Conservation (phyloP, 1,140 invertebrate genomes). For the Drosophila sturtevanti region DNA sequence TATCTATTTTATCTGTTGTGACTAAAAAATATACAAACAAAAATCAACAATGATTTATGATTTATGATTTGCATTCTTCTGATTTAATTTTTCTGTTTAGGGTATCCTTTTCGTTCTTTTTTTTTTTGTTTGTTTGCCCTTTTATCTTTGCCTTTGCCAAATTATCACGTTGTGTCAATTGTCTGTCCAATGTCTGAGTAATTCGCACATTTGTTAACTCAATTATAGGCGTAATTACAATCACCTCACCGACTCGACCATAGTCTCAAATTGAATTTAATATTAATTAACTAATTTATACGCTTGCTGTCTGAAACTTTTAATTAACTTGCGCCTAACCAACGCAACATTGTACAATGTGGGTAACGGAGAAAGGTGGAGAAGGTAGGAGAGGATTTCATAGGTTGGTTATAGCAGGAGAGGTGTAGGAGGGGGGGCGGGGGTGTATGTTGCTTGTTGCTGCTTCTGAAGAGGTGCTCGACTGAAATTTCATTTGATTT, state of each 20-base stretch:
- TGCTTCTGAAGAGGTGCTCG: neutral
- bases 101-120: too few relatives aligned
- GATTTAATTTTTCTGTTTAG: too few relatives aligned
- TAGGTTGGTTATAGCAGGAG: neutral
- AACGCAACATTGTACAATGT: neutral
- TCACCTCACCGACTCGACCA: slow-evolving; percentile 16
- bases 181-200: slow-evolving; percentile 27
- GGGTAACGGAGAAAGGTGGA: neutral
- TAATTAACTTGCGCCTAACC: slow-evolving; percentile 54
- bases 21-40: too few relatives aligned
- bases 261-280: slow-evolving; percentile 70
- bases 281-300: slow-evolving; percentile 77
- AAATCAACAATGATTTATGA: too few relatives aligned
- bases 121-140: too few relatives aligned
- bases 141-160: neutral
- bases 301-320: slow-evolving; percentile 54
- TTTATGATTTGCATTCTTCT: too few relatives aligned
- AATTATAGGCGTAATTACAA: slow-evolving; percentile 45
- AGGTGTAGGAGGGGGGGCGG: neutral
- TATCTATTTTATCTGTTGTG: too few relatives aligned
- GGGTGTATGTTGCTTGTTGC: neutral
- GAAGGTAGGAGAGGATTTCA: neutral
- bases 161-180: slow-evolving; percentile 46
- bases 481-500: slow-evolving; percentile 61
- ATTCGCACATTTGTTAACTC: slow-evolving; percentile 72